A percentile compares a stretch with the other conserved stretches of the same genome.
These are phyloP conservation scores for Chlorops oryzae DNA, from an alignment of 1,140 invertebrate species.

Conservation along the genomic window DNA sequence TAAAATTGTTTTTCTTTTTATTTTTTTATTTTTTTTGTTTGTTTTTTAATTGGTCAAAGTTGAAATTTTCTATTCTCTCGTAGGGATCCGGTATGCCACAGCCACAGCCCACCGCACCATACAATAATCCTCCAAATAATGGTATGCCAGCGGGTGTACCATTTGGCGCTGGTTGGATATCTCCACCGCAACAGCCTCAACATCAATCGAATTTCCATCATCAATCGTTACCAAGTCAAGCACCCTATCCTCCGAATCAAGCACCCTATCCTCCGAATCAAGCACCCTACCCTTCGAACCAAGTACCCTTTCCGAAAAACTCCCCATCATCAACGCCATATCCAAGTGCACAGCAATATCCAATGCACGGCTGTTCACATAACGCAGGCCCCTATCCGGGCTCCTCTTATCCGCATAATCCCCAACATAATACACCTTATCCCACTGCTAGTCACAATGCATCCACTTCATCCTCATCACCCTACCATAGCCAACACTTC, in stretches of 20 bases:
- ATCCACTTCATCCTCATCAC: not conserved
- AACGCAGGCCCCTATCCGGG: conserved; percentile 18
- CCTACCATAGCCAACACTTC: conserved; percentile 10
- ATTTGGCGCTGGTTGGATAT: conserved; percentile 42
- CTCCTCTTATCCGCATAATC: conserved; percentile 17
- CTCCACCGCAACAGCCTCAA: conserved; percentile 29
- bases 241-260: conserved; percentile 10
- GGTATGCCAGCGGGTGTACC: conserved; percentile 22
- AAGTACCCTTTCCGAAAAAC: conserved; percentile 9
- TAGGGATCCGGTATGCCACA: conserved; percentile 45
- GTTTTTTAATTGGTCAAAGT: too few species aligned
- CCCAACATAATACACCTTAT: conserved; percentile 17
- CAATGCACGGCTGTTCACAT: too few species aligned
- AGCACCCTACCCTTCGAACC: not conserved
- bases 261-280: conserved; percentile 3
- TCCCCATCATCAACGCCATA: conserved; percentile 9
- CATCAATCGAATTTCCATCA: conserved; percentile 11
- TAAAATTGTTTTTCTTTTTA: too few species aligned
- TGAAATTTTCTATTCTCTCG: conserved; percentile 24
- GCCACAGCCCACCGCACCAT: conserved; percentile 19
- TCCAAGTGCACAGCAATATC: conserved; percentile 10
- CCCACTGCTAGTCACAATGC: conserved; percentile 8
- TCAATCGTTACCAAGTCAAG: conserved; percentile 9
- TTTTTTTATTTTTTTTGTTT: too few species aligned
- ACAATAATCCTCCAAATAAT: conserved; percentile 23